Evolutionary conservation across 92 coral and sea anemone species (phyloP), one percentile per base, ranked within the genome.

Genomic region (Palythoa caribaeorum): DNA sequence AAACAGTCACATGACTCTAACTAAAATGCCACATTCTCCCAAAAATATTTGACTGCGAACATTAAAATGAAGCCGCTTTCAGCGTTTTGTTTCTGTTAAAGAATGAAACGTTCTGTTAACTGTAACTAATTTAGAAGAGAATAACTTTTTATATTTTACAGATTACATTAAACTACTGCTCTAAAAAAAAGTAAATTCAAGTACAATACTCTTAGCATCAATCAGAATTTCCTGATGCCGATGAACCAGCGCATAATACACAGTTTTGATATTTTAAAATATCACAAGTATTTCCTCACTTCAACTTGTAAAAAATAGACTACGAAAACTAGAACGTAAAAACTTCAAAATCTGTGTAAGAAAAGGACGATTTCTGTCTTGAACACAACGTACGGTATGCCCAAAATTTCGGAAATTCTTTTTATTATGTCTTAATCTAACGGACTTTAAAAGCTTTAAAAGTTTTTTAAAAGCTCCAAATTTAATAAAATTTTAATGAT

Each of bases 1-100:
- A 9, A 70, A 70, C 74, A 70, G 40, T 35, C 15, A 70, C 74
- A 35, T 8, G 39, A 35, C 36, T 70, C 47, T 70, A 70, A 28
- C 75, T 70, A 35, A 35, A 70, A 70, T 70, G 47, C 75, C 75
- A 36, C 75, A 35, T 70, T 70, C 35, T 12, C 39, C 75, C 75
- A 70, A 70, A 70, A 70, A 70, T 70, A 70, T 70, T 35, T 70
- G 75, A 47, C 75, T 70, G 75, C 9, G 17, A 70, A 70, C 47
- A 14, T 2, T 36, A 11, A 3, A 6, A 1, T 36, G 75, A 70
- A 70, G 28, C 75, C 16, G 17, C 65, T 59, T 59, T 59, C 17
- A 59, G 65, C 65, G 16, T 4, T 14, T 59, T 17, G 16, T 59
- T 59, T 59, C 9, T 59, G 19, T 59, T 59, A 3, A 59, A 59